phyloP scores from a whole-genome alignment of 2,113 vertebrate species.

The Piliocolobus tephrosceles region DNA sequence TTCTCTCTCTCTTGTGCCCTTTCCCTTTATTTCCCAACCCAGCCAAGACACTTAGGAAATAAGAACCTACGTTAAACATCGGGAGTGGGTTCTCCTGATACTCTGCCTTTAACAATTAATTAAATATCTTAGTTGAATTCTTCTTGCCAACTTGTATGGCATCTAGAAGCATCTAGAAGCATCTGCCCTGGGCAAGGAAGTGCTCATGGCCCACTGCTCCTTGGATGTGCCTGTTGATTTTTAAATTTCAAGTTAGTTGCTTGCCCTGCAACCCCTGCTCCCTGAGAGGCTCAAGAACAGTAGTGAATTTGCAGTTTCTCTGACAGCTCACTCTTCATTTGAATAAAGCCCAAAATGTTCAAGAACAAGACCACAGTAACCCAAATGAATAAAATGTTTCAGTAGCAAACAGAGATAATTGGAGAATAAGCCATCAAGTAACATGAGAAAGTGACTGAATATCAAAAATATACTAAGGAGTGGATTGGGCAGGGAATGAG shows the following conservation, averaged over 20 bases:
- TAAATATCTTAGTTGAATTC: background rate
- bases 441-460: background rate
- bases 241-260: background rate
- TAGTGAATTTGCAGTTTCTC: background rate
- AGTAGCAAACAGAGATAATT: background rate
- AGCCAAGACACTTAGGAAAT: too few species aligned
- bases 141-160: background rate
- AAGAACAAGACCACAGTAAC: background rate
- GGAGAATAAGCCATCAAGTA: background rate
- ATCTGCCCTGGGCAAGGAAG: background rate
- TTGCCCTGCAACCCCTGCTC: background rate
- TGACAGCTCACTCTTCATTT: background rate
- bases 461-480: background rate
- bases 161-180: too few species aligned
- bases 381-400: background rate
- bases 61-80: too few species aligned
- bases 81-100: too few species aligned
- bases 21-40: too few species aligned
- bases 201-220: background rate
- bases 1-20: too few species aligned
- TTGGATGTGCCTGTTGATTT: background rate
- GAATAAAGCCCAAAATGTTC: background rate
- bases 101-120: background rate
- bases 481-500: background rate
- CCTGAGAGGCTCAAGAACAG: background rate